Evolutionary conservation across 2,888 invertebrate species (phyloP).

Genomic region (Ichneumoninae sp.): DNA sequence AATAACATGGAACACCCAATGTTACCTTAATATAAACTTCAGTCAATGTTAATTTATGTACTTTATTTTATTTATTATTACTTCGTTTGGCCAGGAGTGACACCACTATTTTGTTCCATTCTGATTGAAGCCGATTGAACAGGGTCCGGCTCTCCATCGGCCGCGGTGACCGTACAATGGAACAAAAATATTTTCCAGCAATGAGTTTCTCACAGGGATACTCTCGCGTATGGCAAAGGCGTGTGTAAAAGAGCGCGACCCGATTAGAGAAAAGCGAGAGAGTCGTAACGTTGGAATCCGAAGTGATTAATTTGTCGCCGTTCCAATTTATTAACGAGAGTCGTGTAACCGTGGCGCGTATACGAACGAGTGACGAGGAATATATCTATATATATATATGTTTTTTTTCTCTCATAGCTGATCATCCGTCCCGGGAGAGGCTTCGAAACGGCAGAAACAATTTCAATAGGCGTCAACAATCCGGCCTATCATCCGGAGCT

Average conservation of each 20-base stretch:
- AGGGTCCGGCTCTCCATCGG: conserved; percentile 11
- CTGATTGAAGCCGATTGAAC: conserved; percentile 52
- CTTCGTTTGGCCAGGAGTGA: not conserved
- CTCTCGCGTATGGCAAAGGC: not conserved
- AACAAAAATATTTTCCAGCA: conserved; percentile 22
- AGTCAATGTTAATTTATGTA: too few species aligned
- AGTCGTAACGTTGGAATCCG: conserved; percentile 65
- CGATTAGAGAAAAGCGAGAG: conserved; percentile 54
- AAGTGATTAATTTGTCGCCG: conserved; percentile 75
- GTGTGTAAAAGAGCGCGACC: conserved; percentile 54
- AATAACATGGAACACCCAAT: too few species aligned
- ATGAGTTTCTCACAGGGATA: conserved; percentile 26
- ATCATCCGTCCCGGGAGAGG: conserved; percentile 30
- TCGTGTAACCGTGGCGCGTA: conserved; percentile 16
- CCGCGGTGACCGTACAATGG: conserved; percentile 8
- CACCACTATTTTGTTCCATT: not conserved
- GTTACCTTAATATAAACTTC: too few species aligned
- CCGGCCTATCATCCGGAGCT: conserved; percentile 55
- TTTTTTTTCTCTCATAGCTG: conserved; percentile 18
- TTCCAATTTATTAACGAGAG: conserved; percentile 71
- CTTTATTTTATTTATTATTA: not conserved
- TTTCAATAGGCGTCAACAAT: conserved; percentile 64
- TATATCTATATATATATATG: not conserved
- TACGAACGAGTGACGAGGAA: conserved; percentile 2
- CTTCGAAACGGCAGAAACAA: conserved; percentile 47